Evolutionary conservation across 2,888 invertebrate genomes (phyloP), one percentile per base, ranked within the genome.

Genomic region (Bruchidius siliquastri): DNA sequence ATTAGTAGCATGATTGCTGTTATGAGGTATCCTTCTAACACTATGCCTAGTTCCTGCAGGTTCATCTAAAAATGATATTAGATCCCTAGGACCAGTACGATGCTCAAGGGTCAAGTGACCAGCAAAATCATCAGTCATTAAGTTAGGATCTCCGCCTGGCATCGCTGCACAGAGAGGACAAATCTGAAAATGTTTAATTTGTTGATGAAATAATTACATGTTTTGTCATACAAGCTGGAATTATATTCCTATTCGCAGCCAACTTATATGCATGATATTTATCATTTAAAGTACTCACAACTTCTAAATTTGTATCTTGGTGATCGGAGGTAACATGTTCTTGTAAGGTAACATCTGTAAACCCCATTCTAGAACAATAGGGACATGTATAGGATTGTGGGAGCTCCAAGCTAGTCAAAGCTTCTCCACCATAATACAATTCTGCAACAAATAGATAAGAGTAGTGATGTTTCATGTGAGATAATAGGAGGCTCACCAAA

Each of bases 321-420:
- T 99, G 98, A 84, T 97, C 97, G 69, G 94, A 90, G 75, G 95
- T 92, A 74, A 96, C 96, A 87, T 96, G 96, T 85, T 96, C 96
- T 88, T 96, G 94, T 77, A 99, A 90, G 71, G 95, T 92, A 69
- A 93, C 90, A 88, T 98, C 97, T 76, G 97, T 97, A 87, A 96
- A 96, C 72, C 99, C 99, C 95, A 97, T 96, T 84, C 93, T 93
- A 83, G 96, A 96, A 88, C 99, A 99, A 88, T 96, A 97, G 69
- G 99, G 99, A 89, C 99, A 99, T 79, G 98, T 97, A 88, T 97
- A 96, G 78, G 98, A 95, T 88, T 97, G 97, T 79, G 96, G 96
- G 86, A 97, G 96, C 85, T 97, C 98, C 81, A 95, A 90, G 81
- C 93, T 93, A 79, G 93, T 92, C 84, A 96, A 89, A 83, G 95